Conservation (phyloP, 1,140 invertebrate genomes). For the Papilio glaucus region DNA sequence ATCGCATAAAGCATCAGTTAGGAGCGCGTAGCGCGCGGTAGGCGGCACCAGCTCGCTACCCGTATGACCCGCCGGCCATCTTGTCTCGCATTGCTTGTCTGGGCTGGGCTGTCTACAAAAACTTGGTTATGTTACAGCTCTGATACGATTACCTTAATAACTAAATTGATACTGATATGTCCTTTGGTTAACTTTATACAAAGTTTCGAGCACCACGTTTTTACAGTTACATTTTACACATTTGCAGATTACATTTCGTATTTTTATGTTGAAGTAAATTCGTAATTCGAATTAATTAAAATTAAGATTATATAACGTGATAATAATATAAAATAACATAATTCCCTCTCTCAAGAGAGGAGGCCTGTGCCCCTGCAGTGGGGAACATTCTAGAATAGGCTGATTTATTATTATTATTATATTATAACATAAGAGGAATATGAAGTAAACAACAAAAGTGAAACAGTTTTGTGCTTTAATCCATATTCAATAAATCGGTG, state of each 20-base stretch:
- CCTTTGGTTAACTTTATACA: too few relatives aligned
- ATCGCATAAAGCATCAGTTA: conserved; percentile 41
- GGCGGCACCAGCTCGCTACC: conserved; percentile 47
- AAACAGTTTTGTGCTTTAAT: too few relatives aligned
- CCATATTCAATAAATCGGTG: conserved; percentile 75
- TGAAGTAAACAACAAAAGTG: too few relatives aligned
- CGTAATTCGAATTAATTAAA: background rate
- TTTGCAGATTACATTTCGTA: too few relatives aligned
- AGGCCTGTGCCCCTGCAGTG: too few relatives aligned
- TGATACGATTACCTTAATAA: background rate
- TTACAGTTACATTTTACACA: too few relatives aligned
- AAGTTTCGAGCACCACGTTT: too few relatives aligned
- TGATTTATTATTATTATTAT: too few relatives aligned
- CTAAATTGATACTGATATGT: too few relatives aligned
- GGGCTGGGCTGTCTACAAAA: conserved; percentile 1
- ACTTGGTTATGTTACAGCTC: background rate
- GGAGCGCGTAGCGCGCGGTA: conserved; percentile 48
- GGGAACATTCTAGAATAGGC: too few relatives aligned
- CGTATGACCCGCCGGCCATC: conserved; percentile 58
- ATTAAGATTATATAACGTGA: background rate
- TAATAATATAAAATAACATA: conserved; percentile 1
- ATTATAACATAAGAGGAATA: too few relatives aligned
- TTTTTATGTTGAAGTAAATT: background rate
- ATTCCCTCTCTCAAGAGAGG: too few relatives aligned
- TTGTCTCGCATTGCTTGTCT: conserved; percentile 50